Percentiles rank a stretch among this genome's conserved stretches.
Conservation (phyloP, 2,888 invertebrate species). For the Ormyrus thymus region DNA sequence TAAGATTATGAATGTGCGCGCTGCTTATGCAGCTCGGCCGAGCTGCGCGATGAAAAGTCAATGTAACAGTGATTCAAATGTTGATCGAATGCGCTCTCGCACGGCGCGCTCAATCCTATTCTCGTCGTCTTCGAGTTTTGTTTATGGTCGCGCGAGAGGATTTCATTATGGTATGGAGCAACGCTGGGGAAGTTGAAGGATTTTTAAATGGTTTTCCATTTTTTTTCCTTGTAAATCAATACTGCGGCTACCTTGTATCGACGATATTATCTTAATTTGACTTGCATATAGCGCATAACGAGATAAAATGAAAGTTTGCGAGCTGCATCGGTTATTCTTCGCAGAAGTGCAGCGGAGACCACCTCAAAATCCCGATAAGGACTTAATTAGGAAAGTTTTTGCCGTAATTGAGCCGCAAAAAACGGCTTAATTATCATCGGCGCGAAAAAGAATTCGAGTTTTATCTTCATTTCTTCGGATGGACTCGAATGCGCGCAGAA, state of each 20-base stretch:
- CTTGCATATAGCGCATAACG: conserved; percentile 28
- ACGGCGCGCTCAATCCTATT: background rate
- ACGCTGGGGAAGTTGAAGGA: too few relatives aligned
- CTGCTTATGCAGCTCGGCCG: background rate
- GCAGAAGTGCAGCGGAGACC: background rate
- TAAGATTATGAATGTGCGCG: conserved; percentile 13
- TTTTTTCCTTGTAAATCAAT: background rate
- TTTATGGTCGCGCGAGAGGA: background rate
- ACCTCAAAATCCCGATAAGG: conserved; percentile 21
- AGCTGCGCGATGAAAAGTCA: conserved; percentile 18
- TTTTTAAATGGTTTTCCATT: too few relatives aligned
- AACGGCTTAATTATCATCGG: conserved; percentile 40
- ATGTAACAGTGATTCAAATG: conserved; percentile 14
- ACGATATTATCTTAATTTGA: conserved; percentile 50
- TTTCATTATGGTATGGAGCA: too few relatives aligned
- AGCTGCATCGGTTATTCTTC: conserved; percentile 19
- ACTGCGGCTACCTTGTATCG: too few relatives aligned
- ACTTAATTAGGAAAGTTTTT: conserved; percentile 41
- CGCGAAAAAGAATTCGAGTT: background rate
- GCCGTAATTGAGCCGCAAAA: conserved; percentile 22
- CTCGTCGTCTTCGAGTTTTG: conserved; percentile 13
- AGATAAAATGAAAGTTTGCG: conserved; percentile 22
- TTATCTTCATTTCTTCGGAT: background rate
- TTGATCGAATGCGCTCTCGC: conserved; percentile 23
- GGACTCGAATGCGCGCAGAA: background rate